phyloP scores from a whole-genome alignment of 37 sponge, comb jelly and placozoan genomes.

The Chondrosia reniformis region DNA sequence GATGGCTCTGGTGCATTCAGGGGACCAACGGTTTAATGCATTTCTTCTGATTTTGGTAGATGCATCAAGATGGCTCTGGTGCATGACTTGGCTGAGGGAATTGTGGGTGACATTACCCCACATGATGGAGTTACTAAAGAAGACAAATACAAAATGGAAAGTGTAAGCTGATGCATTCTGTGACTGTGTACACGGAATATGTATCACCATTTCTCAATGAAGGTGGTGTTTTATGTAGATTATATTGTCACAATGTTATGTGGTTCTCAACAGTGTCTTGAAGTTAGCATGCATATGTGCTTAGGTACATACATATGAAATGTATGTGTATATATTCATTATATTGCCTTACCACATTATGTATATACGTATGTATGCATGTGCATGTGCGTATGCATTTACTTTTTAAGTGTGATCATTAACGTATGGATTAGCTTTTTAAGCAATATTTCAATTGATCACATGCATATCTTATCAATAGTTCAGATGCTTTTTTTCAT shows the following conservation, averaged over 20 bases:
- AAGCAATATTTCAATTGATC: too few relatives aligned
- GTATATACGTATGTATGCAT: neutral
- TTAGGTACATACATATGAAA: neutral
- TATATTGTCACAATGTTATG: too few relatives aligned
- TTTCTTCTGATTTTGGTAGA: constrained; percentile 18
- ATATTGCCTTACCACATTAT: neutral
- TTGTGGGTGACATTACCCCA: constrained; percentile 92
- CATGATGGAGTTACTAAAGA: constrained; percentile 76
- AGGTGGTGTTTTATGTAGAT: too few relatives aligned
- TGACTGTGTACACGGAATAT: neutral
- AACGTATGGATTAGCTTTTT: too few relatives aligned
- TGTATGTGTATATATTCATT: neutral
- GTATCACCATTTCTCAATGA: too few relatives aligned
- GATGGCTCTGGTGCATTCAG: constrained; percentile 86
- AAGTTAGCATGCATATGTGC: neutral
- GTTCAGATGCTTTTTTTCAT: too few relatives aligned
- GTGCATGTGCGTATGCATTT: neutral
- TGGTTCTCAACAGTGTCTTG: too few relatives aligned
- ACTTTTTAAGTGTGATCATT: neutral
- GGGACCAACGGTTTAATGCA: too few relatives aligned
- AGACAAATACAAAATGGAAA: constrained; percentile 77
- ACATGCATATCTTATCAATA: too few relatives aligned
- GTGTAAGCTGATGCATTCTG: constrained; percentile 6
- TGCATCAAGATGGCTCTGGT: constrained; percentile 86
- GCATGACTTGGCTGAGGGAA: constrained; percentile 89